Conservation (phyloP, 2,113 vertebrate genomes). For the Clarias batrachus region DNA sequence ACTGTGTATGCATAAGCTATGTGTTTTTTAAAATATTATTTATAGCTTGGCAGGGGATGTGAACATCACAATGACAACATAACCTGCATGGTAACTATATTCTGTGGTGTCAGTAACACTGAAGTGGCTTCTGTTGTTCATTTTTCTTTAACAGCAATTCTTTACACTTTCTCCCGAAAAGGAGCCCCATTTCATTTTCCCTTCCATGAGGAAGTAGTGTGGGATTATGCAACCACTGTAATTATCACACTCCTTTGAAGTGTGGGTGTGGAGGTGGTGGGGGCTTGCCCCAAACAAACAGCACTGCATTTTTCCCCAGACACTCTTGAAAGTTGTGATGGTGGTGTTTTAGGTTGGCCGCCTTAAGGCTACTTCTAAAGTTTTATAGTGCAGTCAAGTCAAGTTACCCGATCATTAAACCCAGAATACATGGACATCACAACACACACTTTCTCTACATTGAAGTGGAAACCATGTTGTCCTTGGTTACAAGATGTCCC, state of each 20-base stretch:
- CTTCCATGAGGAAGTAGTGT: constrained; percentile 23
- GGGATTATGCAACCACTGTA: constrained; percentile 59
- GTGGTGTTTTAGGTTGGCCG: not conserved
- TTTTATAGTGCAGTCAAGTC: not conserved
- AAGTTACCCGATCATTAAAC: not conserved
- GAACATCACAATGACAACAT: constrained; percentile 35
- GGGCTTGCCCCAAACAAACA: constrained; percentile 24
- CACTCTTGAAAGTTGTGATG: constrained; percentile 4
- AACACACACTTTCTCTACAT: constrained; percentile 11
- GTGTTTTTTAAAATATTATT: constrained; percentile 5
- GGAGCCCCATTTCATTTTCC: constrained; percentile 52
- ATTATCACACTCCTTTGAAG: constrained; percentile 61
- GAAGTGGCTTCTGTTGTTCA: constrained; percentile 46
- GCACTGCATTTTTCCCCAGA: not conserved
- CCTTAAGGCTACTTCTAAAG: not conserved
- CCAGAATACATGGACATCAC: not conserved
- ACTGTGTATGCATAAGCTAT: constrained; percentile 11
- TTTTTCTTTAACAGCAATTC: constrained; percentile 7
- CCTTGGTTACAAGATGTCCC: constrained; percentile 9
- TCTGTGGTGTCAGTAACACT: constrained; percentile 47
- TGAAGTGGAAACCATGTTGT: constrained; percentile 20
- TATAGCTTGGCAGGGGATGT: constrained; percentile 15
- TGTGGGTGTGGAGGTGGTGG: constrained; percentile 21
- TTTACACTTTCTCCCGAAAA: constrained; percentile 45
- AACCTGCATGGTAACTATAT: constrained; percentile 31